A percentile compares a stretch with the other conserved stretches of the same genome.
phyloP scores from a whole-genome alignment of 2,888 invertebrate species.

The Rhagonycha fulva region DNA sequence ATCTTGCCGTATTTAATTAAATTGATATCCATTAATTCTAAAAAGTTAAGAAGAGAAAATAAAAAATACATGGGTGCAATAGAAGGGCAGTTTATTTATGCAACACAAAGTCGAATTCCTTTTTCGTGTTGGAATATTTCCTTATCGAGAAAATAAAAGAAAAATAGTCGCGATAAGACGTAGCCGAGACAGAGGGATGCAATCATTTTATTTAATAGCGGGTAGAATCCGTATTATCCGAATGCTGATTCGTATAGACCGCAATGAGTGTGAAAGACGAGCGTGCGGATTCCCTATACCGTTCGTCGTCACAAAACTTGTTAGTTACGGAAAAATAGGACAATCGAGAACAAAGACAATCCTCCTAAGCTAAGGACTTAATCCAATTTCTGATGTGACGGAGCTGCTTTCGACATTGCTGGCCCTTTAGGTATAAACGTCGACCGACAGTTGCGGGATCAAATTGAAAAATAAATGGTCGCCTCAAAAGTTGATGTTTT shows the following conservation, averaged over 20 bases:
- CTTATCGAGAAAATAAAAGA: conserved; percentile 6
- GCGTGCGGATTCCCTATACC: conserved; percentile 24
- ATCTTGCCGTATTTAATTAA: conserved; percentile 46
- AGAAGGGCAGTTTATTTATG: not conserved
- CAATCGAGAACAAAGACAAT: conserved; percentile 33
- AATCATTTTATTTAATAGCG: conserved; percentile 40
- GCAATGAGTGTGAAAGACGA: conserved; percentile 34
- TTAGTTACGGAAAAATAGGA: conserved; percentile 32
- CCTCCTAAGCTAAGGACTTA: conserved; percentile 32
- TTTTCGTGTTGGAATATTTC: conserved; percentile 11
- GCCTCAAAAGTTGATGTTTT: conserved; percentile 19
- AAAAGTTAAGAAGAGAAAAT: conserved; percentile 30
- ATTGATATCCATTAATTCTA: conserved; percentile 49
- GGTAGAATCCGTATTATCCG: conserved; percentile 37
- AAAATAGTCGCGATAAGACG: conserved; percentile 25
- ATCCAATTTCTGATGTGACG: conserved; percentile 33
- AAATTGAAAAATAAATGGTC: conserved; percentile 31
- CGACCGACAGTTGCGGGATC: conserved; percentile 24
- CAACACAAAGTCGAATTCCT: not conserved
- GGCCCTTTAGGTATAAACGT: conserved; percentile 28
- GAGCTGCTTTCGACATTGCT: conserved; percentile 26
- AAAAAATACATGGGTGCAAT: conserved; percentile 16
- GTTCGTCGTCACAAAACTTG: conserved; percentile 29
- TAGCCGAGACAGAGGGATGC: conserved; percentile 32
- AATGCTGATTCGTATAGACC: conserved; percentile 35